Conservation (phyloP, 2,797 vertebrate genomes). For the Lophius americanus region DNA sequence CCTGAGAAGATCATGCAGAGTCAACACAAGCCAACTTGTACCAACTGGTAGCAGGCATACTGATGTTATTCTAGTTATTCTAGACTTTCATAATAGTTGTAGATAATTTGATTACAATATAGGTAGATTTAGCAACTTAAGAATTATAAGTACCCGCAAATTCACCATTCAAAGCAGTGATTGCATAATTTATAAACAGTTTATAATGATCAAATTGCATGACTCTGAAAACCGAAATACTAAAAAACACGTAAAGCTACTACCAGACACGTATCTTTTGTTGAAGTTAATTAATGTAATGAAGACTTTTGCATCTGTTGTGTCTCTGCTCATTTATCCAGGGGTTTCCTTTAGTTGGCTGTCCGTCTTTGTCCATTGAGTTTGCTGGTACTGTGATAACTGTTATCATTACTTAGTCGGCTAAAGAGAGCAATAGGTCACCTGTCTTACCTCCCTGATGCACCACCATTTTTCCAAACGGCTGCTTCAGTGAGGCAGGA, state of each 20-base stretch:
- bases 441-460: constrained; percentile 31
- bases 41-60: too few species aligned
- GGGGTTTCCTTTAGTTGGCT: constrained; percentile 16
- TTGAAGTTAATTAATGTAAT: background rate
- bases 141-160: too few species aligned
- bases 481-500: constrained; percentile 2
- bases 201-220: too few species aligned
- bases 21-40: too few species aligned
- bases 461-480: constrained; percentile 15
- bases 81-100: too few species aligned
- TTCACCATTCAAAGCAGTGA: too few species aligned
- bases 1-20: too few species aligned
- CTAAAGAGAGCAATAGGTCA: constrained; percentile 36
- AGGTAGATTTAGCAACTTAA: too few species aligned
- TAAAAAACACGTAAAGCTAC: background rate
- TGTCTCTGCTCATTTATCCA: background rate
- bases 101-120: too few species aligned
- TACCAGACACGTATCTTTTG: background rate
- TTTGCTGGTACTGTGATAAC: constrained; percentile 19
- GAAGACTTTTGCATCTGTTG: background rate
- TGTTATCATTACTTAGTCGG: constrained; percentile 28
- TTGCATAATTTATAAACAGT: too few species aligned
- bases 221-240: too few species aligned
- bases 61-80: too few species aligned
- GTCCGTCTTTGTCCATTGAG: constrained; percentile 2